Base-by-base conservation (phyloP, 2,888 invertebrate species). In the Plebejus argus region DNA sequence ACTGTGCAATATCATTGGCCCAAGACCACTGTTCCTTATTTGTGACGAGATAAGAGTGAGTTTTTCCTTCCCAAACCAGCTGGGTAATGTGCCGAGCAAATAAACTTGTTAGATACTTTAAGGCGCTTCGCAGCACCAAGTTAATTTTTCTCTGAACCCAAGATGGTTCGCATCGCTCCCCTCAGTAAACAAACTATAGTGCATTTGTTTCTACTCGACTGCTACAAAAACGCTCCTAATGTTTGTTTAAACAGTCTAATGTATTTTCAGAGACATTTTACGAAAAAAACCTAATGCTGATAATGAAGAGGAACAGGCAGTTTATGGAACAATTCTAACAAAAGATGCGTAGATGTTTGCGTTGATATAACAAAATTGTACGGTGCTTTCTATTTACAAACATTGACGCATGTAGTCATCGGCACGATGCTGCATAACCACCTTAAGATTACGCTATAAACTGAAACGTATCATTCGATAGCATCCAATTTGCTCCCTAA, bases 321-420 rank as follows among this genome's bases (percentile, higher is more conserved):
- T 91, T 93, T 92, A 93, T 33, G 66, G 66, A 28, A 66, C 8
- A 28, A 5, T 15, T 78, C 77, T 79, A 83, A 81, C 78, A 81
- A 79, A 82, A 72, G 72, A 8, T 10, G 28, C 28, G 53, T 53
- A 28, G 74, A 28, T 49, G 28, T 28, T 49, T 49, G 53, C 74
- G 74, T 74, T 80, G 81, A 81, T 79, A 81, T 79, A 80, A 87
- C 85, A 88, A 89, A 84, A 83, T 89, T 86, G 88, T 91, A 88
- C 88, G 85, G 86, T 84, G 86, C 81, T 89, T 90, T 92, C 92
- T 94, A 94, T 93, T 93, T 93, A 93, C 94, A 93, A 93, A 93
- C 93, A 94, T 90, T 92, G 93, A 91, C 91, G 93, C 94, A 93
- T 93, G 93, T 94, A 93, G 93, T 93, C 94, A 94, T 90, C 93